These are phyloP conservation scores for Troides oblongomaculatus DNA, from an alignment of 2,888 invertebrate genomes.

Conservation along the genomic window DNA sequence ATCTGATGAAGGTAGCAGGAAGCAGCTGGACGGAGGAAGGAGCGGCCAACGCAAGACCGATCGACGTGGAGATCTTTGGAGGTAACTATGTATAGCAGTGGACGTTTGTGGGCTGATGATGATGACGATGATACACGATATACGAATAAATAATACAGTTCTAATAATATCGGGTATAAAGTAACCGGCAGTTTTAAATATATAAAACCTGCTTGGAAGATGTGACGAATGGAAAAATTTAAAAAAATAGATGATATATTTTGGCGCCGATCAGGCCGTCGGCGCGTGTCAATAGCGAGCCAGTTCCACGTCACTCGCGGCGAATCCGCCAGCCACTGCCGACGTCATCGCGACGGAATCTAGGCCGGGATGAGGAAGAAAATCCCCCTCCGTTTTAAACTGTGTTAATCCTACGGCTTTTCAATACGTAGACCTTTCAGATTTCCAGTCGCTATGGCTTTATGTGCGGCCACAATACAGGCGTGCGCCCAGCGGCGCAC, in stretches of 20 bases:
- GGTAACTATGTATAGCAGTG: too few species aligned
- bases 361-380: conserved; percentile 38
- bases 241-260: conserved; percentile 7
- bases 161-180: too few species aligned
- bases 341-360: conserved; percentile 28
- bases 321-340: conserved; percentile 1
- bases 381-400: conserved; percentile 40
- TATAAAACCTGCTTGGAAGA: background rate
- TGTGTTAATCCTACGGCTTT: conserved; percentile 42
- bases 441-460: conserved; percentile 31
- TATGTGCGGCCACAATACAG: conserved; percentile 20
- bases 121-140: too few species aligned
- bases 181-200: too few species aligned
- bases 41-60: too few species aligned
- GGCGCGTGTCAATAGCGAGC: conserved; percentile 20
- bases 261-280: conserved; percentile 8
- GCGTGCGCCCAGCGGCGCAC: conserved; percentile 1
- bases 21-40: too few species aligned
- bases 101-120: too few species aligned
- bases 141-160: too few species aligned
- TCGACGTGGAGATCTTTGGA: too few species aligned
- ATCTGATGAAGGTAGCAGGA: too few species aligned
- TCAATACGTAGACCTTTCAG: conserved; percentile 36
- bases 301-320: conserved; percentile 8
- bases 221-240: conserved; percentile 8